Percentiles rank a stretch among this genome's conserved stretches.
These are phyloP conservation scores for Cirrhinus mrigala DNA, from an alignment of 2,797 vertebrate species.

Conservation along the genomic window DNA sequence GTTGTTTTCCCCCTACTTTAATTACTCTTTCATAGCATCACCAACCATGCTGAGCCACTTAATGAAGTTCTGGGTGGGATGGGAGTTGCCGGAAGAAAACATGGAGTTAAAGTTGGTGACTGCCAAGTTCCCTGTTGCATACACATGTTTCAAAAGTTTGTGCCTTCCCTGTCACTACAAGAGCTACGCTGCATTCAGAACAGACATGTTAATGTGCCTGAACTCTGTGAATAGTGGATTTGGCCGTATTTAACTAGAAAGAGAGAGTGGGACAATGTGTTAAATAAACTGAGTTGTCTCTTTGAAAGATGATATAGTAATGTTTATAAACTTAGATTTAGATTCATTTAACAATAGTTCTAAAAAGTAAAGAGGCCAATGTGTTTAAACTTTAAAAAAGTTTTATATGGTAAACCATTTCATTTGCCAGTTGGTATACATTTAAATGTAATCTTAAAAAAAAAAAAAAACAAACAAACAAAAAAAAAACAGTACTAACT, in stretches of 20 bases:
- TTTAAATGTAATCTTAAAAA: no score
- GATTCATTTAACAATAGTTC: no score
- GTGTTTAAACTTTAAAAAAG: neutral
- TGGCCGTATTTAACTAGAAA: neutral
- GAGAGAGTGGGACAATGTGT: neutral
- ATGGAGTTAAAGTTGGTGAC: neutral
- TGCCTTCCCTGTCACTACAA: constrained; percentile 11
- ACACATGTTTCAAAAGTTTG: constrained; percentile 9
- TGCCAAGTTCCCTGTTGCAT: constrained; percentile 2
- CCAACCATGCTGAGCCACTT: neutral
- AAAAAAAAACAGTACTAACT: no score
- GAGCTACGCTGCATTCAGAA: neutral
- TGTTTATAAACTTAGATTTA: no score
- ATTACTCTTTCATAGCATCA: constrained; percentile 10
- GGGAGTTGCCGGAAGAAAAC: constrained; percentile 2
- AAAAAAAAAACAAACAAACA: no score
- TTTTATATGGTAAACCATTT: neutral
- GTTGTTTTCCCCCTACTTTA: neutral
- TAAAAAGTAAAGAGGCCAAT: no score
- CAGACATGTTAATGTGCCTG: constrained; percentile 19
- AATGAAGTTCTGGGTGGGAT: constrained; percentile 31
- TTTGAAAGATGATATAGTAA: neutral
- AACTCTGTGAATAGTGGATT: constrained; percentile 30
- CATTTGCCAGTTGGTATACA: neutral
- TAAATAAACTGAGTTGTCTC: neutral